Percentiles rank a stretch among this genome's conserved stretches.
Evolutionary conservation across 2,888 invertebrate species (phyloP).

Genomic region (Deilephila elpenor): DNA sequence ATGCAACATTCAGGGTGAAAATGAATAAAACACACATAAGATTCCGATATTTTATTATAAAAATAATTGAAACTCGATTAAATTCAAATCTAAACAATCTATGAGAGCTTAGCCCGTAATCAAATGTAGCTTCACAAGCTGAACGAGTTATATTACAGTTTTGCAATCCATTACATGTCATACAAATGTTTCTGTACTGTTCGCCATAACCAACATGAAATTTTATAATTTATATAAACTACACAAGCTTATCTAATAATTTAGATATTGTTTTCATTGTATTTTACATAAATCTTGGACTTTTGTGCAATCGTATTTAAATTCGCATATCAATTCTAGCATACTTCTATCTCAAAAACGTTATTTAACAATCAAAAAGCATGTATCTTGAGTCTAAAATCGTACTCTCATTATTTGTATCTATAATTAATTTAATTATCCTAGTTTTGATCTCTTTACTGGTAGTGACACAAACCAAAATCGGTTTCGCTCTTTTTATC

Average conservation of each 20-base stretch:
- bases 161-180: slow-evolving; percentile 15
- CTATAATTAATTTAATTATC: neutral
- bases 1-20: neutral
- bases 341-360: slow-evolving; percentile 11
- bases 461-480: neutral
- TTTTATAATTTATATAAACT: neutral
- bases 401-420: neutral
- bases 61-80: slow-evolving; percentile 80
- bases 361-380: slow-evolving; percentile 7
- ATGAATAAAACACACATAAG: slow-evolving; percentile 48
- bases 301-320: slow-evolving; percentile 19
- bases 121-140: slow-evolving; percentile 76
- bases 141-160: slow-evolving; percentile 41
- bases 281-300: slow-evolving; percentile 23
- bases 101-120: slow-evolving; percentile 73
- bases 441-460: neutral
- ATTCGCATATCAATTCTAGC: slow-evolving; percentile 16
- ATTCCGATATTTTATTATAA: slow-evolving; percentile 71
- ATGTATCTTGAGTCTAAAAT: slow-evolving; percentile 33
- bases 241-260: slow-evolving; percentile 25
- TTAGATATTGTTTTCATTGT: slow-evolving; percentile 9
- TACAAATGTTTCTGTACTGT: slow-evolving; percentile 14
- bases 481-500: neutral
- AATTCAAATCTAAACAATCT: slow-evolving; percentile 63
- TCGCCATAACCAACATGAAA: slow-evolving; percentile 14